Evolutionary conservation across 2,888 invertebrate species (phyloP).

Genomic region (Timema podura): DNA sequence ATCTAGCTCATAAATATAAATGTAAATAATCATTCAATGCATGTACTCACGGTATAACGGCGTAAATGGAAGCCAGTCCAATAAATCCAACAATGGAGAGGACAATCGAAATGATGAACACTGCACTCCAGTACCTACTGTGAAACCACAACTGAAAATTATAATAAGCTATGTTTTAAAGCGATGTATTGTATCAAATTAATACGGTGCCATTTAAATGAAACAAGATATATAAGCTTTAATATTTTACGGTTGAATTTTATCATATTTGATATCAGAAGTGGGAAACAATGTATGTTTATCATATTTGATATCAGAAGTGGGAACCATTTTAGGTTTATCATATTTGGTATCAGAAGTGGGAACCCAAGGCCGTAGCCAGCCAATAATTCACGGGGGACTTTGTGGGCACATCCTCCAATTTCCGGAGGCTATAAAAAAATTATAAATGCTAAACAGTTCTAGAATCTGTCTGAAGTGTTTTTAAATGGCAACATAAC

Average conservation of each 20-base stretch:
- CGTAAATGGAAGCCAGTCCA: conserved; percentile 53
- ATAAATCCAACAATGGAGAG: conserved; percentile 56
- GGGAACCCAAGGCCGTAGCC: too few species aligned
- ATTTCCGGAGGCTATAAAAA: not conserved
- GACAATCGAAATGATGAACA: conserved; percentile 51
- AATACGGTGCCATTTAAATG: conserved; percentile 22
- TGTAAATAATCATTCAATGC: not conserved
- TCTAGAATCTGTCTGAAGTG: too few species aligned
- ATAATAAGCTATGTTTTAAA: not conserved
- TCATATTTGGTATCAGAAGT: too few species aligned
- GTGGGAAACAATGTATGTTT: too few species aligned
- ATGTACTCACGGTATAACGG: conserved; percentile 42
- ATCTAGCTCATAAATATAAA: not conserved
- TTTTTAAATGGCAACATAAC: too few species aligned
- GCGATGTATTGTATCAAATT: not conserved
- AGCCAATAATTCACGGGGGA: too few species aligned
- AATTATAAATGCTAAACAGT: too few species aligned
- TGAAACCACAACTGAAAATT: conserved; percentile 52
- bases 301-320: too few species aligned
- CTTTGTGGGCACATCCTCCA: not conserved
- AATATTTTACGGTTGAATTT: not conserved
- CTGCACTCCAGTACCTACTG: conserved; percentile 55
- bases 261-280: too few species aligned
- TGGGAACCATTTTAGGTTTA: too few species aligned
- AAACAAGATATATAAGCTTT: not conserved